phyloP scores from a whole-genome alignment of 2,888 invertebrate species.

The Chaetogeoica ovagalla region DNA sequence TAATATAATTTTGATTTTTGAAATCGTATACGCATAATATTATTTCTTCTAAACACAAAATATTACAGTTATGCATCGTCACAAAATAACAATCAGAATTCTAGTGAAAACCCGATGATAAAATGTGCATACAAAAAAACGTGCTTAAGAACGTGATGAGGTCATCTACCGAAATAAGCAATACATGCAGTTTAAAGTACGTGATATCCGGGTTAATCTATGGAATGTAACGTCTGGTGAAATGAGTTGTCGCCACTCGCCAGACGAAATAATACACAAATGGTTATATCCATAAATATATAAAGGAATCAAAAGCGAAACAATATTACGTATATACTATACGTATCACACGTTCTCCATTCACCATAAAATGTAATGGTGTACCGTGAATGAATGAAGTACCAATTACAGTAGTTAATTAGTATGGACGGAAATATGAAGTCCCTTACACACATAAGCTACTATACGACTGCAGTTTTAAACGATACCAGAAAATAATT shows the following conservation, averaged over 20 bases:
- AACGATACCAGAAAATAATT: neutral
- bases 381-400: neutral
- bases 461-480: neutral
- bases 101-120: neutral
- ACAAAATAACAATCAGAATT: conserved; percentile 13
- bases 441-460: neutral
- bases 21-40: neutral
- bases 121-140: conserved; percentile 28
- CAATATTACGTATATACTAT: too few species aligned
- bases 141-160: conserved; percentile 20
- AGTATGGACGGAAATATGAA: neutral
- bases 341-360: neutral
- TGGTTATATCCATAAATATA: conserved; percentile 16
- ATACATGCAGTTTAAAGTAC: conserved; percentile 23
- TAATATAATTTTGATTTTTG: conserved; percentile 4
- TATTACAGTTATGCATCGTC: neutral
- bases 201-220: conserved; percentile 41
- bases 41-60: neutral
- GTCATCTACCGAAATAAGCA: conserved; percentile 45
- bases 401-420: neutral
- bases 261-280: conserved; percentile 20
- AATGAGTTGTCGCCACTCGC: conserved; percentile 23
- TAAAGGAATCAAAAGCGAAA: neutral
- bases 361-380: neutral
- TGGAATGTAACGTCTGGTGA: conserved; percentile 24